Evolutionary conservation across 2,888 invertebrate genomes (phyloP).

Genomic region (Hydraecia micacea): DNA sequence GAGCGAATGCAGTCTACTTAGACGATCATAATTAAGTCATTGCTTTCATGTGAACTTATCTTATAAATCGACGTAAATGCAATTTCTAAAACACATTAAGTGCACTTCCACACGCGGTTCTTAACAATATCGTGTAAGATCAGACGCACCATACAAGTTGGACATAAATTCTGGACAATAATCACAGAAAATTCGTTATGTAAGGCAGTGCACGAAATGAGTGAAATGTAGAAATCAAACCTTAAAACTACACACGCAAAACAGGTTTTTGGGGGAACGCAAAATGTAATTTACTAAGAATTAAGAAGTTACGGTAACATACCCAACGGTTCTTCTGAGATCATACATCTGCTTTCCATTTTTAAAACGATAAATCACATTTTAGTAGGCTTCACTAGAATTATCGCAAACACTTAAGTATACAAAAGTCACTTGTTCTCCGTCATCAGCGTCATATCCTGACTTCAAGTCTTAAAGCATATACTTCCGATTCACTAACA

Average conservation of each 20-base stretch:
- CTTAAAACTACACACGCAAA: constrained; percentile 74
- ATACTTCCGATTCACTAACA: constrained; percentile 72
- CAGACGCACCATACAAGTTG: constrained; percentile 62
- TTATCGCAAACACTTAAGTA: constrained; percentile 71
- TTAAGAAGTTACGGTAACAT: constrained; percentile 73
- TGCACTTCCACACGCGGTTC: constrained; percentile 73
- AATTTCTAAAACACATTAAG: constrained; percentile 80
- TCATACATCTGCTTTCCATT: constrained; percentile 80
- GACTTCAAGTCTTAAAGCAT: constrained; percentile 68
- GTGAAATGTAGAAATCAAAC: constrained; percentile 65
- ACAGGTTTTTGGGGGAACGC: constrained; percentile 66
- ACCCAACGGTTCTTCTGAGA: constrained; percentile 80
- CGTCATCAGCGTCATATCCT: constrained; percentile 54
- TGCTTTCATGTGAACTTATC: constrained; percentile 82
- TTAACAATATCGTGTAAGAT: constrained; percentile 64
- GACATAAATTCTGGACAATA: constrained; percentile 68
- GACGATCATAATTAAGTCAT: constrained; percentile 84
- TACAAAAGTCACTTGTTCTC: constrained; percentile 70
- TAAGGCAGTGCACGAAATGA: constrained; percentile 82
- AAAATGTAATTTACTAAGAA: constrained; percentile 67
- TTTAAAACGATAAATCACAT: constrained; percentile 83
- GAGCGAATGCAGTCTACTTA: constrained; percentile 89
- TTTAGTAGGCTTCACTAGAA: constrained; percentile 81
- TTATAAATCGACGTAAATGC: constrained; percentile 84
- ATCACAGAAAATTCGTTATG: constrained; percentile 71